Base-by-base conservation (phyloP, 1,140 invertebrate species). In the Meteorus sp. region DNA sequence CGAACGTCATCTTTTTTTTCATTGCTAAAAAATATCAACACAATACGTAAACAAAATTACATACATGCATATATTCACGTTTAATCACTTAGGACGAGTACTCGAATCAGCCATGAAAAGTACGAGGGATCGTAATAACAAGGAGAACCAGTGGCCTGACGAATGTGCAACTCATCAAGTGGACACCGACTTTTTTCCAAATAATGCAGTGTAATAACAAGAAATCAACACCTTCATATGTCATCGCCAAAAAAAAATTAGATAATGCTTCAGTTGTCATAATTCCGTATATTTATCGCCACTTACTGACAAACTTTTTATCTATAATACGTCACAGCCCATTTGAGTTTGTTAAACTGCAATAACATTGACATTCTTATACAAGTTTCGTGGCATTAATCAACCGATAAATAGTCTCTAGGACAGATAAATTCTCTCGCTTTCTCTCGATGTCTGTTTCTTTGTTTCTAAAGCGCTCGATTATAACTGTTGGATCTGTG, bases 81-180 rank as follows among this genome's bases (percentile, higher is more conserved):
- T 23, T 31, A 48, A 29, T 29, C 2, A 29, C 17, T 45, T 23
- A n/a, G n/a, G n/a, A n/a, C 2, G 22, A 48, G 25, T 48, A 3
- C 2, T 48, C 19, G 15, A 11, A 31, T 48, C 19, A 20, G 19
- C 25, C 35, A 53, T 53, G 51, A 53, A 53, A 53, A 53, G 29
- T n/a, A 37, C 13, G 37, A 22, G 35, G 27, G 37, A 15, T 13
- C 13, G 13, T 51, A 57, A 74, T 6, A 33, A 33, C 56, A 69
- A 72, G 62, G 68, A 72, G 41, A 74, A 73, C 44, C 64, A 64
- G 43, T 66, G 59, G 37, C 67, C 68, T 39, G 60, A 48, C 47
- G 63, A 60, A 25, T 23, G 6, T 15, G 2, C 20, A 2, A n/a
- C n/a, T n/a, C 2, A 52, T 52, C 9, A 53, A 53, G 11, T 41